Base-by-base conservation (phyloP, 1,140 invertebrate species). In the Chironomus tepperi region DNA sequence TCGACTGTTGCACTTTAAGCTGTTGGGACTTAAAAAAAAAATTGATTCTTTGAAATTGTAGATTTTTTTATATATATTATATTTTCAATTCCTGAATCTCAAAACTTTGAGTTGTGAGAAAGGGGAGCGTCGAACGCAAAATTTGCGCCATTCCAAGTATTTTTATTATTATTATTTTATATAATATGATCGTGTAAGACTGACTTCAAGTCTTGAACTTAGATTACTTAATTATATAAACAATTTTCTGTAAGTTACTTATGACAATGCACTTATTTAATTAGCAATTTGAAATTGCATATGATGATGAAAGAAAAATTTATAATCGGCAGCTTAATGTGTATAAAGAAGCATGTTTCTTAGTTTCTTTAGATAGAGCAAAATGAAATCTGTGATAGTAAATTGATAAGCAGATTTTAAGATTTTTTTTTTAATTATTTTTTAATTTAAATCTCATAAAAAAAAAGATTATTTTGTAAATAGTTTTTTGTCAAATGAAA, bases 351-450 rank as follows among this genome's bases (percentile, higher is more conserved):
- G 24, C 24, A 34, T 34, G 24, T 21, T 70, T 70, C 18, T 70
- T 19, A 16, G n/a, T 67, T 18, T 70, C 18, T 70, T n/a, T 18
- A 70, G 19, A 19, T 70, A 18, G n/a, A 70, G 16, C 16, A 70
- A 57, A 70, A 18, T 19, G 16, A 70, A 19, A 70, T 70, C 65
- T 70, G 65, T 70, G 65, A 70, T 70, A 70, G 65, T 70, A 70
- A 70, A 70, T 70, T 70, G 19, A 19, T 70, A 70, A 21, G 65
- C 65, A 70, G 65, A 70, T 70, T 70, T 57, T 57, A 57, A 57
- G 47, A 34, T 34, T 34, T 57, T n/a, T 57, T 57, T 57, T n/a
- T 57, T 57, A 57, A n/a, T 57, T 57, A n/a, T 12, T 57, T 57
- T 15, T 57, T 15, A 57, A 57, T 15, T n/a, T n/a, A 57, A 57